These are phyloP conservation scores for Lamellibrachia luymesi DNA, from an alignment of 1,140 invertebrate genomes.

Conservation along the genomic window DNA sequence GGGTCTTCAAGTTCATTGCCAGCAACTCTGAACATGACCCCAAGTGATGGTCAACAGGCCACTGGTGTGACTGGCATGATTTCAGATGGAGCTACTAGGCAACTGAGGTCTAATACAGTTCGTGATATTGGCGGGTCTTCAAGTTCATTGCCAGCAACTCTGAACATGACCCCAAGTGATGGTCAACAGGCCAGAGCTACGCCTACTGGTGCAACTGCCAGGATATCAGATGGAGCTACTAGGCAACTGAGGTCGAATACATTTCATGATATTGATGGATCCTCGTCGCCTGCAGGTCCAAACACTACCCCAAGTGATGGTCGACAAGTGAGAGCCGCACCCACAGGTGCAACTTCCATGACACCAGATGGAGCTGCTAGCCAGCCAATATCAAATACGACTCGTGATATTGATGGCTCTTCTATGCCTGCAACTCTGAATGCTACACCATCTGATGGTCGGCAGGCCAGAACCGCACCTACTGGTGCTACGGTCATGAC, in stretches of 20 bases:
- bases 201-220: not conserved
- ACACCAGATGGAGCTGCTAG: not conserved
- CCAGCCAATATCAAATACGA: not conserved
- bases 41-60: not conserved
- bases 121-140: not conserved
- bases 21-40: not conserved
- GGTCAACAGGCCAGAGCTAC: not conserved
- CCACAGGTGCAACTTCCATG: not conserved
- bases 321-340: not conserved
- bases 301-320: not conserved
- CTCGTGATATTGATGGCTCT: not conserved
- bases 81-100: not conserved
- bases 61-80: not conserved
- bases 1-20: not conserved
- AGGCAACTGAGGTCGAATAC: not conserved
- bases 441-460: not conserved
- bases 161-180: not conserved
- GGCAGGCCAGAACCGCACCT: not conserved
- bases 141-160: not conserved
- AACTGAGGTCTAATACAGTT: not conserved
- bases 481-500: not conserved
- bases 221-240: not conserved
- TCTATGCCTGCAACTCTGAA: not conserved
- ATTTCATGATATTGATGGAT: not conserved
- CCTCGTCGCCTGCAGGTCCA: not conserved